Conservation (phyloP, 2,113 vertebrate genomes). For the Leucosticte australis region DNA sequence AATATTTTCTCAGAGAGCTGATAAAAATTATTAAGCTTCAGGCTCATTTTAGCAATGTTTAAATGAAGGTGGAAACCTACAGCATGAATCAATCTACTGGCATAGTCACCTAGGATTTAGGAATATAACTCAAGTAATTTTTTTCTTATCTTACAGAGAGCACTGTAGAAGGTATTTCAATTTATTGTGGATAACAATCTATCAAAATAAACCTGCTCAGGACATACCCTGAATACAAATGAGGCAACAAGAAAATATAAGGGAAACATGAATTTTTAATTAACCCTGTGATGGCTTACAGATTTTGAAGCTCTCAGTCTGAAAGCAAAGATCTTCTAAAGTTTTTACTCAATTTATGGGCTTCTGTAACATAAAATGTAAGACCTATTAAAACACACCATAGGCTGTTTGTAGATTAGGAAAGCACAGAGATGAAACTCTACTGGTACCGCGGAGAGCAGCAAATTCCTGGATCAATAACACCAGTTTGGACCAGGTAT, state of each 20-base stretch:
- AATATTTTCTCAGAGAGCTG: slow-evolving; percentile 38
- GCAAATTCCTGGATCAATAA: not conserved
- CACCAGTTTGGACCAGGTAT: not conserved
- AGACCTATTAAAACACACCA: not conserved
- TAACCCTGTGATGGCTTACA: not conserved
- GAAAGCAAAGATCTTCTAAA: not conserved
- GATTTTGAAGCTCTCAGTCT: not conserved
- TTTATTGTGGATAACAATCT: slow-evolving; percentile 50
- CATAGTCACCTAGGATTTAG: slow-evolving; percentile 57
- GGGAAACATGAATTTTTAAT: slow-evolving; percentile 4
- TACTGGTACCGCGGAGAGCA: not conserved
- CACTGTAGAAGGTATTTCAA: slow-evolving; percentile 50
- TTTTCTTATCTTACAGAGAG: slow-evolving; percentile 47
- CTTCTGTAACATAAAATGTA: not conserved
- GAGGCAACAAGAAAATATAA: not conserved
- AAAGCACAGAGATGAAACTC: not conserved
- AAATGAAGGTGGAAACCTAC: slow-evolving; percentile 33
- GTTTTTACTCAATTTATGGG: not conserved
- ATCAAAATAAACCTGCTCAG: slow-evolving; percentile 55
- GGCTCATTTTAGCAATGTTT: slow-evolving; percentile 26
- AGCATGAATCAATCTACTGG: slow-evolving; percentile 37
- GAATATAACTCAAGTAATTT: slow-evolving; percentile 41
- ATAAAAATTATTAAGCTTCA: slow-evolving; percentile 45
- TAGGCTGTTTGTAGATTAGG: not conserved
- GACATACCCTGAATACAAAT: slow-evolving; percentile 11